Conservation (phyloP, 2,113 vertebrate genomes). For the Tautogolabrus adspersus region DNA sequence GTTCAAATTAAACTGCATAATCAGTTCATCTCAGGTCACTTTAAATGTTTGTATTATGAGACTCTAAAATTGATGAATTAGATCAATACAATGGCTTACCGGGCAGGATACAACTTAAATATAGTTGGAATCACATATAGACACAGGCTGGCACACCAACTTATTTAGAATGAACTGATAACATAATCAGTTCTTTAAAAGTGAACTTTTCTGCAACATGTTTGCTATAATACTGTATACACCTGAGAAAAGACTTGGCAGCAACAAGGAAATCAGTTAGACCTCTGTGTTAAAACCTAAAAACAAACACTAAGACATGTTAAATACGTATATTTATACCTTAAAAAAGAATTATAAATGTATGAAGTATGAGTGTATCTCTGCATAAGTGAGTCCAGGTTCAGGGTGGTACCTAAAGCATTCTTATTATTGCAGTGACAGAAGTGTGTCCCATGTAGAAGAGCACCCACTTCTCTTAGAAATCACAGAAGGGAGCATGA, state of each 20-base stretch:
- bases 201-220: not conserved
- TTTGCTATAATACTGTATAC: not conserved
- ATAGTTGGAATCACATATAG: not conserved
- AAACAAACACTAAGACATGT: not conserved
- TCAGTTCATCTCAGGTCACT: not conserved
- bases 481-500: not conserved
- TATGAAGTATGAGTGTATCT: not conserved
- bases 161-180: too few species aligned
- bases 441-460: constrained; percentile 14
- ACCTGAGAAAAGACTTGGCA: too few species aligned
- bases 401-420: not conserved
- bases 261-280: not conserved
- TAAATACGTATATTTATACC: too few species aligned
- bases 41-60: not conserved
- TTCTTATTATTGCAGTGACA: not conserved
- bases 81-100: not conserved
- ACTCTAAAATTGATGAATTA: not conserved
- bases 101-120: too few species aligned
- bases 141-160: not conserved
- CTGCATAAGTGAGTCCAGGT: not conserved
- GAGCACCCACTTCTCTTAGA: not conserved
- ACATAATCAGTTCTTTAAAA: too few species aligned
- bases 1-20: not conserved
- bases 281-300: not conserved
- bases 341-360: not conserved